Evolutionary conservation across 2,888 invertebrate species (phyloP).

Genomic region (Zaprionus lineosus): DNA sequence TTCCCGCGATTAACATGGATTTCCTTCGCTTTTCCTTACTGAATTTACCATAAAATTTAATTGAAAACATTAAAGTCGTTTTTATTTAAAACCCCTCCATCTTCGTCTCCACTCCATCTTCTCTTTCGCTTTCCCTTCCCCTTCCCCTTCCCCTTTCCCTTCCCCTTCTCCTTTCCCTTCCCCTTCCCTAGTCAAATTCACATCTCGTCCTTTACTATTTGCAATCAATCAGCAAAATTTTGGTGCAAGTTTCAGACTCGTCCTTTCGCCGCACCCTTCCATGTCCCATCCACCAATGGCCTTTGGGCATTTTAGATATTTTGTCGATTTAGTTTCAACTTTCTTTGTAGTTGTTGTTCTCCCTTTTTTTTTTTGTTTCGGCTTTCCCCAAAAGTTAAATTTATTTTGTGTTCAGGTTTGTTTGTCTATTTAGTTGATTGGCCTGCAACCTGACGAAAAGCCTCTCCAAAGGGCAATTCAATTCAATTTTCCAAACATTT

Average conservation of each 20-base stretch:
- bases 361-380: slow-evolving; percentile 16
- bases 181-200: neutral
- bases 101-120: too few relatives aligned
- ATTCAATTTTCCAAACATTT: slow-evolving; percentile 33
- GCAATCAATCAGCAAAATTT: slow-evolving; percentile 52
- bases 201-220: slow-evolving; percentile 42
- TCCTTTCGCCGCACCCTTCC: slow-evolving; percentile 19
- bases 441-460: slow-evolving; percentile 53
- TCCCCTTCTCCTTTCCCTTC: too few relatives aligned
- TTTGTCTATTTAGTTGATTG: slow-evolving; percentile 72
- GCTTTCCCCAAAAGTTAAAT: slow-evolving; percentile 41
- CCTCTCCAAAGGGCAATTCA: slow-evolving; percentile 32
- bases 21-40: slow-evolving; percentile 13
- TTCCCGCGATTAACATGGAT: neutral
- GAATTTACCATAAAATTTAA: slow-evolving; percentile 51
- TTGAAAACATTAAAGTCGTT: slow-evolving; percentile 59
- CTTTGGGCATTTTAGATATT: slow-evolving; percentile 31
- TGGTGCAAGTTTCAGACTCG: slow-evolving; percentile 3
- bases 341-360: neutral
- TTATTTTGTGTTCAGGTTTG: slow-evolving; percentile 62
- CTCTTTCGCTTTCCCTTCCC: too few relatives aligned
- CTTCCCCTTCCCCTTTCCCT: too few relatives aligned
- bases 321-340: slow-evolving; percentile 22
- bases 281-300: slow-evolving; percentile 18
- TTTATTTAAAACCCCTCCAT: too few relatives aligned